phyloP scores from a whole-genome alignment of 2,113 vertebrate species.

The Sinocyclocheilus grahami region DNA sequence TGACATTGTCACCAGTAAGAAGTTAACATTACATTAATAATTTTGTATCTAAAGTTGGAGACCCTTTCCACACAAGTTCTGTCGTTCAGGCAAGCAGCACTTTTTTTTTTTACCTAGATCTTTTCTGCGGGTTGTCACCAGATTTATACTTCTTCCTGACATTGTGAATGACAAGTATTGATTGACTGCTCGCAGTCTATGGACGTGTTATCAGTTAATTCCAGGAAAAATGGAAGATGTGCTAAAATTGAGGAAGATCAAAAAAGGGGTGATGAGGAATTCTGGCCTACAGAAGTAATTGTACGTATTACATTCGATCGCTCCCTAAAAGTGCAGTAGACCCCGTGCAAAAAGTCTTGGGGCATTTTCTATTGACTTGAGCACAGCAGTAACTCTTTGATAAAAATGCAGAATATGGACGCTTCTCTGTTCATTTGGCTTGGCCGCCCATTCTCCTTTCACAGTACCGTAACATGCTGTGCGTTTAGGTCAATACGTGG shows the following conservation, averaged over 20 bases:
- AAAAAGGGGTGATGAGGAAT: neutral
- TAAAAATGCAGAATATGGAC: conserved; percentile 37
- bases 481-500: conserved; percentile 78
- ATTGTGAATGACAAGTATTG: conserved; percentile 22
- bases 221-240: neutral
- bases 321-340: conserved; percentile 28
- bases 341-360: conserved; percentile 48
- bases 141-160: conserved; percentile 26
- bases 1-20: conserved; percentile 66
- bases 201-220: neutral
- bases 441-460: conserved; percentile 52
- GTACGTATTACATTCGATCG: conserved; percentile 31
- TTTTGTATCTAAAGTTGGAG: conserved; percentile 79
- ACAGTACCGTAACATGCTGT: conserved; percentile 72
- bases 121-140: conserved; percentile 26
- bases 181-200: neutral
- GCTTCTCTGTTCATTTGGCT: conserved; percentile 53
- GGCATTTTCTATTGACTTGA: conserved; percentile 52
- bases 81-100: conserved; percentile 12
- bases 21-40: conserved; percentile 80
- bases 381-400: conserved; percentile 53
- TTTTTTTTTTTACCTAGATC: conserved; percentile 4
- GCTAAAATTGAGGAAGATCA: conserved; percentile 24
- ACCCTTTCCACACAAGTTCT: conserved; percentile 66
- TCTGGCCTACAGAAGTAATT: conserved; percentile 35